Conservation (phyloP, 2,113 vertebrate genomes). For the Cyphomyrus discorhynchus region DNA sequence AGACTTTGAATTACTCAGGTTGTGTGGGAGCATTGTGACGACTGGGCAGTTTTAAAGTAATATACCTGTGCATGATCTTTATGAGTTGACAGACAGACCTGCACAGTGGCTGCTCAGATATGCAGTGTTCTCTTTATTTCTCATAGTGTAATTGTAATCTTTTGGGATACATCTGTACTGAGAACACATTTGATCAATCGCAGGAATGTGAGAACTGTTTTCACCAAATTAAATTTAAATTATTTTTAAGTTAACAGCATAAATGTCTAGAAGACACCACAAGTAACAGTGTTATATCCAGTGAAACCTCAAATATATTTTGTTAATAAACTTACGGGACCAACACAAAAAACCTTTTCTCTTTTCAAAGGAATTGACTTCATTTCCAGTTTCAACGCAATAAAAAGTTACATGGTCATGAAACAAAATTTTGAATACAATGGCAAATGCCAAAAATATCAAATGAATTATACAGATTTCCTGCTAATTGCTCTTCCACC, state of each 20-base stretch:
- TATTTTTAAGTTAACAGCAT: background rate
- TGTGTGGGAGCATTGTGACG: background rate
- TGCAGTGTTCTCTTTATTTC: background rate
- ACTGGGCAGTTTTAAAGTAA: background rate
- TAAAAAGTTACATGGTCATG: background rate
- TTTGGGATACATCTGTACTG: background rate
- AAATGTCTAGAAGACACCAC: background rate
- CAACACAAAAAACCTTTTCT: background rate
- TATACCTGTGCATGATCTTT: background rate
- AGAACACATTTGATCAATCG: background rate
- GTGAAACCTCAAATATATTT: background rate
- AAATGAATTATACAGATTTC: background rate
- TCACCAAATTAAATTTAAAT: background rate
- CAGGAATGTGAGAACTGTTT: background rate
- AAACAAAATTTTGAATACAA: background rate
- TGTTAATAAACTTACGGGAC: background rate
- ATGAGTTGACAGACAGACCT: background rate
- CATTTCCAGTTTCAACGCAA: background rate
- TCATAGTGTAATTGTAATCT: background rate
- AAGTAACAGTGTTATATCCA: background rate
- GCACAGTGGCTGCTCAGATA: background rate
- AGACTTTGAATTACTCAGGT: background rate
- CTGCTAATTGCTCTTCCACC: too few species aligned
- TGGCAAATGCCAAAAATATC: background rate
- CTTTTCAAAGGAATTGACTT: background rate